A percentile compares a stretch with the other conserved stretches of the same genome.
Evolutionary conservation across 2,888 invertebrate species (phyloP).

Genomic region (Proisotoma minuta): DNA sequence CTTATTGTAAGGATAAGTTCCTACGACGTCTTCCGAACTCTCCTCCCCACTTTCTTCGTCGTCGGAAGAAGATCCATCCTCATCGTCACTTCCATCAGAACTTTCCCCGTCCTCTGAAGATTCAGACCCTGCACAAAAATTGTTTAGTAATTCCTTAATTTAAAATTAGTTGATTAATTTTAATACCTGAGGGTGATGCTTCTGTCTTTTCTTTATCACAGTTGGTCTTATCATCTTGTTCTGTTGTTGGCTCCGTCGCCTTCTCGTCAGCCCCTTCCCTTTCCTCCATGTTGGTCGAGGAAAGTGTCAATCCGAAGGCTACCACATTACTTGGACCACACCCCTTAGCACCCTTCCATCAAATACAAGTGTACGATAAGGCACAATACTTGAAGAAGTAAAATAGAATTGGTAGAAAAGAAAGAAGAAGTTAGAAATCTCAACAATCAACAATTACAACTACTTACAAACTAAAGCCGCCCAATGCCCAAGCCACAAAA

Average conservation of each 20-base stretch:
- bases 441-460: no score
- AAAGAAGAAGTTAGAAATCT: no score
- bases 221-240: background rate
- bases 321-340: no score
- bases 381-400: no score
- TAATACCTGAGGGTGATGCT: background rate
- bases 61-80: background rate
- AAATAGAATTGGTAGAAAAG: no score
- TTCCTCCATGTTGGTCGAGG: no score
- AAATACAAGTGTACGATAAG: no score
- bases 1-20: background rate
- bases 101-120: no score
- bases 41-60: background rate
- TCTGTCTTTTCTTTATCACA: background rate
- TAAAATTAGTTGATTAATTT: background rate
- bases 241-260: background rate
- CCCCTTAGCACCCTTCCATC: no score
- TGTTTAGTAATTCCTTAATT: background rate
- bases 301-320: no score
- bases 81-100: background rate
- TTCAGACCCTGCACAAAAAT: background rate
- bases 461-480: no score
- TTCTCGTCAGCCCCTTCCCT: background rate
- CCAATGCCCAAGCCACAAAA: no score
- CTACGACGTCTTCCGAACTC: background rate